These are phyloP conservation scores for Drosophila burlai DNA, from an alignment of 1,140 invertebrate species.

Conservation along the genomic window DNA sequence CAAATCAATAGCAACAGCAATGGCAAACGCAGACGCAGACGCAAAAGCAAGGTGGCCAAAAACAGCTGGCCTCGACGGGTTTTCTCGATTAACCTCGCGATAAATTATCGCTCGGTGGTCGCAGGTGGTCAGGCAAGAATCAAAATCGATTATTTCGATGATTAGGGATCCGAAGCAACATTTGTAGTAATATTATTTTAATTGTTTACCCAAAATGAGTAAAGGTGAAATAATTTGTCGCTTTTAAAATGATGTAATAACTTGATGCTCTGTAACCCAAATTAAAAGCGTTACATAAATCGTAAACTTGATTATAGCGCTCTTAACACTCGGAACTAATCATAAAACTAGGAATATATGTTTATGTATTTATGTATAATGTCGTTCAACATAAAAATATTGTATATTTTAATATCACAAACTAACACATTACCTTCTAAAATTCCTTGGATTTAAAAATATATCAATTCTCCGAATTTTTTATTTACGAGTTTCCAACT, in stretches of 20 bases:
- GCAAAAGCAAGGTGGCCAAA: conserved; percentile 22
- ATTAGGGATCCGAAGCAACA: neutral
- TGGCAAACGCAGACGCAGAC: conserved; percentile 20
- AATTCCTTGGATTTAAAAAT: neutral
- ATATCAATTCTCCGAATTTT: neutral
- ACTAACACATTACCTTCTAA: neutral
- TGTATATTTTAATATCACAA: too few relatives aligned
- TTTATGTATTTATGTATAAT: too few relatives aligned
- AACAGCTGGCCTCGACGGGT: conserved; percentile 24
- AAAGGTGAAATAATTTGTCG: neutral
- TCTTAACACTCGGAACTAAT: neutral
- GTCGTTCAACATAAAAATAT: too few relatives aligned
- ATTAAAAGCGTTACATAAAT: neutral
- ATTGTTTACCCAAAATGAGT: neutral
- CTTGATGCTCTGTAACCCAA: neutral
- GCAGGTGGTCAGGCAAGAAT: neutral
- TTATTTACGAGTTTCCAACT: neutral
- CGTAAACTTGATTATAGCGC: neutral
- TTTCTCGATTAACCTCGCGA: conserved; percentile 14
- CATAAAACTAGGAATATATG: neutral
- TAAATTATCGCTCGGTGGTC: conserved; percentile 28
- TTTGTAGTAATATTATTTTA: neutral
- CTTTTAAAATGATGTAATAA: neutral
- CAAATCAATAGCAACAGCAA: conserved; percentile 69
- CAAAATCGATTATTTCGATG: conserved; percentile 10